Conservation (phyloP, 2,797 vertebrate genomes). For the Coccyzus lansbergi region DNA sequence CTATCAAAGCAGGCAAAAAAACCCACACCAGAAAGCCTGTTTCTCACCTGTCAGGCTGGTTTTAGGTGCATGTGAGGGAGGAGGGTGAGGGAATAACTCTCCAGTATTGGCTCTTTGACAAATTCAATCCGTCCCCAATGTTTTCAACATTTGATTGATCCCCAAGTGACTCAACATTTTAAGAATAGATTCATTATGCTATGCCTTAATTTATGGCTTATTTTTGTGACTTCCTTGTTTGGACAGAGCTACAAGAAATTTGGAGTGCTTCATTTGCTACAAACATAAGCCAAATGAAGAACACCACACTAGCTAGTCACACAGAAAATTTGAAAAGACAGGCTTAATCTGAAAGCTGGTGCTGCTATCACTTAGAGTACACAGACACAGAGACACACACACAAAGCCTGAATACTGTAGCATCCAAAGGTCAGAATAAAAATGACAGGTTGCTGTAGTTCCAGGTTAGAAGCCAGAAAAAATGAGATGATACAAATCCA, state of each 20-base stretch:
- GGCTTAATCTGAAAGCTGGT: not conserved
- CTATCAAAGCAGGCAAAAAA: constrained; percentile 35
- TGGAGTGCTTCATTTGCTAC: not conserved
- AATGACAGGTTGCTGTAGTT: not conserved
- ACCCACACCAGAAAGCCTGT: constrained; percentile 67
- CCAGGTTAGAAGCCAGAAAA: not conserved
- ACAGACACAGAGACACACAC: too few species aligned
- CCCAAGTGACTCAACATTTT: not conserved
- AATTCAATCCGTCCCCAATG: not conserved
- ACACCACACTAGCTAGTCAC: not conserved
- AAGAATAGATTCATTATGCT: not conserved
- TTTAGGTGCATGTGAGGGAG: constrained; percentile 28
- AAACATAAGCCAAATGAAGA: not conserved
- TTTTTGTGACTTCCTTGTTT: not conserved
- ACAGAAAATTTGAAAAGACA: not conserved
- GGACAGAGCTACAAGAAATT: not conserved
- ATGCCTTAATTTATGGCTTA: not conserved
- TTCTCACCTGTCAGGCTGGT: constrained; percentile 61
- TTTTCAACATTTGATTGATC: not conserved
- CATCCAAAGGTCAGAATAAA: not conserved
- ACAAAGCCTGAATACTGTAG: not conserved
- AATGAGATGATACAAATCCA: not conserved
- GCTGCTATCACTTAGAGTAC: not conserved
- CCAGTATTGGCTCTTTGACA: not conserved
- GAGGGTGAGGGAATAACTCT: not conserved